A percentile compares a stretch with the other conserved stretches of the same genome.
phyloP scores from a whole-genome alignment of 1,140 invertebrate species.

The Caenorhabditis remanei region DNA sequence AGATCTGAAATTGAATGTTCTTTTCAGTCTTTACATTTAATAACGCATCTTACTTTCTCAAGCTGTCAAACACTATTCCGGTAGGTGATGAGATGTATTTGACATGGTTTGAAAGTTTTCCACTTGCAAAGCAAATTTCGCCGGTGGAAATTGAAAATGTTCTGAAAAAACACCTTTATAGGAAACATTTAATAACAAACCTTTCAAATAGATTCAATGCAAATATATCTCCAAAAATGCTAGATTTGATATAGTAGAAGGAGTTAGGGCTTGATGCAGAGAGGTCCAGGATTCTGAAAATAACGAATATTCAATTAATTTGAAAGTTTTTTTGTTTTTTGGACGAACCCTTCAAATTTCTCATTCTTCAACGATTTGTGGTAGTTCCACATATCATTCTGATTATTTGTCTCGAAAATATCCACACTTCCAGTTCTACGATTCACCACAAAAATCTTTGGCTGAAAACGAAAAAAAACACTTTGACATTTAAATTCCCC shows the following conservation, averaged over 20 bases:
- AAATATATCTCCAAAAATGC: neutral
- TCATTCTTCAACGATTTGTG: neutral
- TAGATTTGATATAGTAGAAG: neutral
- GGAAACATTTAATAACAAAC: neutral
- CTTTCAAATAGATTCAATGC: neutral
- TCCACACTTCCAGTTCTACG: neutral
- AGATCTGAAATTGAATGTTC: neutral
- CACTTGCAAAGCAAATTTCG: neutral
- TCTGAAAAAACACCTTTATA: neutral
- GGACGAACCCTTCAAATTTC: neutral
- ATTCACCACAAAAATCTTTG: constrained; percentile 13
- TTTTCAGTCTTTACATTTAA: neutral
- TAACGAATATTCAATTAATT: neutral
- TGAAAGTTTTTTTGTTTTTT: too few species aligned
- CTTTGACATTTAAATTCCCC: neutral
- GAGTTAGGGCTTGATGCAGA: neutral
- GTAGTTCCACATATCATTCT: constrained; percentile 1
- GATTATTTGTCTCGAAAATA: constrained; percentile 23
- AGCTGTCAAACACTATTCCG: neutral
- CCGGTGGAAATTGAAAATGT: neutral
- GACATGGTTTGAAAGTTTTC: neutral
- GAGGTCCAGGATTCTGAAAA: neutral
- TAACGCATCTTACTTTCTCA: neutral
- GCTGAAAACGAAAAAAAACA: constrained; percentile 10
- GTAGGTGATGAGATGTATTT: neutral